A percentile compares a stretch with the other conserved stretches of the same genome.
Conservation (phyloP, 2,888 invertebrate genomes). For the Orchestes rusci region DNA sequence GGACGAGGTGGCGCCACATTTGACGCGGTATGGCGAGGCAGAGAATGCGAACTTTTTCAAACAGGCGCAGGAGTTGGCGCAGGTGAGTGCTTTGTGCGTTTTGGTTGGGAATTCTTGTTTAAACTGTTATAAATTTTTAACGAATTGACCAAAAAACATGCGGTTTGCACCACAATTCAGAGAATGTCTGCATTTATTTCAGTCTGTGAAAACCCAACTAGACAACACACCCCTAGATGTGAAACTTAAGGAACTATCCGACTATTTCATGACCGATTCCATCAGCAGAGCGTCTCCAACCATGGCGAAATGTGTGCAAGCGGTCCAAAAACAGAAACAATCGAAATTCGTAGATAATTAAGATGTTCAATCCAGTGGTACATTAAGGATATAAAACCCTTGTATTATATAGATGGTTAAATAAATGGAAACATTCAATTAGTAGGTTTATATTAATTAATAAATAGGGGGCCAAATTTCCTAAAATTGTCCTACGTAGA, state of each 20-base stretch:
- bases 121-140: too few relatives aligned
- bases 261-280: conserved; percentile 92
- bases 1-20: conserved; percentile 80
- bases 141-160: too few relatives aligned
- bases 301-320: conserved; percentile 97
- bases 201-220: conserved; percentile 40
- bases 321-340: conserved; percentile 67
- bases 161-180: too few relatives aligned
- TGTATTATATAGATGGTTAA: too few relatives aligned
- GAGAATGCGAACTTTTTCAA: conserved; percentile 79
- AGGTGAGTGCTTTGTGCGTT: conserved; percentile 49
- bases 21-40: conserved; percentile 75
- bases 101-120: too few relatives aligned
- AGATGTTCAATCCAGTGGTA: too few relatives aligned
- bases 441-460: too few relatives aligned
- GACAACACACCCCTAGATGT: conserved; percentile 55
- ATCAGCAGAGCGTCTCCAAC: conserved; percentile 95
- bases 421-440: too few relatives aligned
- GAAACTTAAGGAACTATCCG: conserved; percentile 69
- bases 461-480: too few relatives aligned
- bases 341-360: conserved; percentile 33
- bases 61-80: conserved; percentile 68
- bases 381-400: too few relatives aligned
- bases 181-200: conserved; percentile 15
- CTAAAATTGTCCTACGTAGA: too few relatives aligned